phyloP scores from a whole-genome alignment of 1,140 invertebrate genomes.

The Gryllus bimaculatus region DNA sequence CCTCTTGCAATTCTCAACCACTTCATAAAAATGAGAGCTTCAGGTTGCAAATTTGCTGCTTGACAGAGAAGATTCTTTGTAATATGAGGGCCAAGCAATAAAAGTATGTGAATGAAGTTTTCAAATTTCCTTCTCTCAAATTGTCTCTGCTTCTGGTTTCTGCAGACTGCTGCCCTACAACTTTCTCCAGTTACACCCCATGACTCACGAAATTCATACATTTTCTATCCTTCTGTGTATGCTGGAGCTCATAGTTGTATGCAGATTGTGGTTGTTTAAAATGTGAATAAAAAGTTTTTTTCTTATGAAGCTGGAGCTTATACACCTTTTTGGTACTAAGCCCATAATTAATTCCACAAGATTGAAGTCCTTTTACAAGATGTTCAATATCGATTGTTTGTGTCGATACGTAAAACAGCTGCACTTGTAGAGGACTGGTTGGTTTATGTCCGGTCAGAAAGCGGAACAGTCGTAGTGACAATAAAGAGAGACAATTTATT shows the following conservation, averaged over 20 bases:
- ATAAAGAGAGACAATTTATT: too few species aligned
- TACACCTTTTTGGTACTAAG: too few species aligned
- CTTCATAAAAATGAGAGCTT: constrained; percentile 77
- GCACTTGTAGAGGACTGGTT: too few species aligned
- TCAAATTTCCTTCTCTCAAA: constrained; percentile 71
- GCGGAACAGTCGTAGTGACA: too few species aligned
- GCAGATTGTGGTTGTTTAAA: too few species aligned
- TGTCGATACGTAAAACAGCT: too few species aligned
- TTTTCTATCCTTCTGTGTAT: constrained; percentile 31
- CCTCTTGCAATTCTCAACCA: constrained; percentile 51
- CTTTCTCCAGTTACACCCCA: constrained; percentile 45
- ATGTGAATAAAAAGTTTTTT: too few species aligned
- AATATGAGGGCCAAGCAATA: constrained; percentile 74
- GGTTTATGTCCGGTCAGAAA: too few species aligned
- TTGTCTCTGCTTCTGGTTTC: constrained; percentile 40
- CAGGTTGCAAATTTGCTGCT: constrained; percentile 36
- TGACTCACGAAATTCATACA: not conserved
- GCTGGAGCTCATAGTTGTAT: constrained; percentile 43
- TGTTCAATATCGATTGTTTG: too few species aligned
- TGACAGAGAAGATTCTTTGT: constrained; percentile 63
- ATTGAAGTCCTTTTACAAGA: too few species aligned
- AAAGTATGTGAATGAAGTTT: constrained; percentile 86
- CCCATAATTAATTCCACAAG: too few species aligned
- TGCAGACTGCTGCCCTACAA: constrained; percentile 51
- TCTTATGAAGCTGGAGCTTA: too few species aligned